Conservation (phyloP, 2,888 invertebrate genomes). For the Amphiduros pacificus region DNA sequence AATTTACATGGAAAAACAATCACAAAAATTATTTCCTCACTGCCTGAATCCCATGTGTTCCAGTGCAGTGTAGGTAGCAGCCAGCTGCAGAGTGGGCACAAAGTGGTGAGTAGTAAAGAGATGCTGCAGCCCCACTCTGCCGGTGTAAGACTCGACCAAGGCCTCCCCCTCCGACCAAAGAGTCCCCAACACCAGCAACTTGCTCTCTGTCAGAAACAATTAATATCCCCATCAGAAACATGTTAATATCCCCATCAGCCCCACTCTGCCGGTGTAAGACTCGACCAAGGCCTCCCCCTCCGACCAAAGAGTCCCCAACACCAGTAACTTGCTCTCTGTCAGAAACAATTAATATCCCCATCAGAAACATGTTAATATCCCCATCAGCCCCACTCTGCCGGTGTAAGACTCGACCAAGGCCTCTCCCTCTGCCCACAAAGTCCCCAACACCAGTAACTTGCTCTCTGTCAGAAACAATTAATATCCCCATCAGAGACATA, state of each 20-base stretch:
- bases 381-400: constrained; percentile 1
- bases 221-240: too few relatives aligned
- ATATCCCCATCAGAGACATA: too few relatives aligned
- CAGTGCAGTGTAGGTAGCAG: not conserved
- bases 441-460: constrained; percentile 5
- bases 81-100: not conserved
- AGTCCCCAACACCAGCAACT: constrained; percentile 8
- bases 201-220: constrained; percentile 3
- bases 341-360: too few relatives aligned
- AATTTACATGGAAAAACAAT: too few relatives aligned
- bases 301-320: constrained; percentile 3
- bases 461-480: too few relatives aligned
- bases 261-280: not conserved
- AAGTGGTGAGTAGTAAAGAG: not conserved
- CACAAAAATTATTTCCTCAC: too few relatives aligned
- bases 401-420: not conserved
- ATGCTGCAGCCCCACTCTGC: constrained; percentile 1
- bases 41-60: not conserved
- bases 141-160: not conserved
- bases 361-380: too few relatives aligned
- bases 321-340: constrained; percentile 5
- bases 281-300: not conserved
- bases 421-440: not conserved
- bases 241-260: too few relatives aligned
- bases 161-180: not conserved